Evolutionary conservation across 1,140 invertebrate species (phyloP).

Genomic region (fruit fly (Drosophila melanogaster)): DNA sequence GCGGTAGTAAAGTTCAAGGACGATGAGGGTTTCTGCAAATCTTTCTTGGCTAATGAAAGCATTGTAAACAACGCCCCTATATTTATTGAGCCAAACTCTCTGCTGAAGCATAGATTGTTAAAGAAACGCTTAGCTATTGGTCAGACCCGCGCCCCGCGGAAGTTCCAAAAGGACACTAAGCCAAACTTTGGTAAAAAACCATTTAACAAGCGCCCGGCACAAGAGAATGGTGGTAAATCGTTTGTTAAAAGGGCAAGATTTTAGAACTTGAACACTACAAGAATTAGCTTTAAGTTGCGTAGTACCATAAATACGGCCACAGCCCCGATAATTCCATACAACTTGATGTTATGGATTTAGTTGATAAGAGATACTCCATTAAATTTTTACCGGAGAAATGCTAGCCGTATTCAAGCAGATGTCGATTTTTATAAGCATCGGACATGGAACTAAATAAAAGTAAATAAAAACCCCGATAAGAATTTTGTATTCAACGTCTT

Average conservation of each 20-base stretch:
- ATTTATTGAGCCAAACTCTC: conserved; percentile 70
- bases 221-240: conserved; percentile 20
- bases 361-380: conserved; percentile 7
- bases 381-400: conserved; percentile 9
- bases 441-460: conserved; percentile 1
- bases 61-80: conserved; percentile 34
- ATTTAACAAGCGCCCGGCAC: conserved; percentile 51
- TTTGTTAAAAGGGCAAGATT: conserved; percentile 40
- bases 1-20: conserved; percentile 56
- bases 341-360: conserved; percentile 16
- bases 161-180: conserved; percentile 10
- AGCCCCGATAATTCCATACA: conserved; percentile 8
- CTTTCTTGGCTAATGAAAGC: conserved; percentile 65
- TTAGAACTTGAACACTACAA: conserved; percentile 13
- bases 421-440: not conserved
- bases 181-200: conserved; percentile 50
- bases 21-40: conserved; percentile 68
- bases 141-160: not conserved
- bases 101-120: conserved; percentile 33
- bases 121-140: not conserved
- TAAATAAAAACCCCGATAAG: too few relatives aligned
- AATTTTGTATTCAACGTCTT: too few relatives aligned
- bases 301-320: conserved; percentile 8
- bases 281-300: conserved; percentile 44
- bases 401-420: not conserved